phyloP scores from a whole-genome alignment of 2,888 invertebrate genomes.

The Aporophyla nigra region DNA sequence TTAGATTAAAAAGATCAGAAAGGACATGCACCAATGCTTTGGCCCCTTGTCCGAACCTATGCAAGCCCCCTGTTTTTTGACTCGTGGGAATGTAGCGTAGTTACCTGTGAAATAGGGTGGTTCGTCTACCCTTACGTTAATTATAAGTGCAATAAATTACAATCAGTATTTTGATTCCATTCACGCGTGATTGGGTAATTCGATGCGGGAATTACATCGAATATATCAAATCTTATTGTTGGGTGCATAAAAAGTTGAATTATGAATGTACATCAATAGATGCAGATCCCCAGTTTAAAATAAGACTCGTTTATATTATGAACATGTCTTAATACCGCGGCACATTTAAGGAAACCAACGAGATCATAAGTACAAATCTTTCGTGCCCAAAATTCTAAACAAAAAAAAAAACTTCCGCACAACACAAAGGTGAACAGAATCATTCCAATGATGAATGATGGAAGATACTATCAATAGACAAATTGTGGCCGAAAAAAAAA shows the following conservation, averaged over 20 bases:
- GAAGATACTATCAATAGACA: constrained; percentile 49
- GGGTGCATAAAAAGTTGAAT: constrained; percentile 44
- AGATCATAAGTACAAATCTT: neutral
- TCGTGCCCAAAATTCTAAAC: constrained; percentile 9
- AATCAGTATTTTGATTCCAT: constrained; percentile 86
- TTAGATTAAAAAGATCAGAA: constrained; percentile 69
- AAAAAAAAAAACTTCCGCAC: constrained; percentile 21
- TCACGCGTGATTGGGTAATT: constrained; percentile 82
- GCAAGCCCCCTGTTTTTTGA: constrained; percentile 80
- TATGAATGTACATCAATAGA: constrained; percentile 50
- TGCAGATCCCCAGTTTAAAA: neutral
- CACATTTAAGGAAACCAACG: neutral
- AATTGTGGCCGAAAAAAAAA: constrained; percentile 43
- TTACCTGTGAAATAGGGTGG: constrained; percentile 82
- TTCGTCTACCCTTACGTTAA: constrained; percentile 80
- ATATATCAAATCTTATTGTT: constrained; percentile 54
- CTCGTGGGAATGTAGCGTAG: constrained; percentile 83
- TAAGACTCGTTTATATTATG: constrained; percentile 5
- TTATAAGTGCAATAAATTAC: constrained; percentile 88
- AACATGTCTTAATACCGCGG: neutral
- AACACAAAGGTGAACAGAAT: constrained; percentile 45
- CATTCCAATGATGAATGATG: constrained; percentile 52
- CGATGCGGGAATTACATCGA: constrained; percentile 72
- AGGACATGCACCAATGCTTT: constrained; percentile 79
- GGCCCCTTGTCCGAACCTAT: constrained; percentile 81